A percentile compares a stretch with the other conserved stretches of the same genome.
These are phyloP conservation scores for Chaenogobius annularis DNA, from an alignment of 2,113 vertebrate genomes.

Conservation along the genomic window DNA sequence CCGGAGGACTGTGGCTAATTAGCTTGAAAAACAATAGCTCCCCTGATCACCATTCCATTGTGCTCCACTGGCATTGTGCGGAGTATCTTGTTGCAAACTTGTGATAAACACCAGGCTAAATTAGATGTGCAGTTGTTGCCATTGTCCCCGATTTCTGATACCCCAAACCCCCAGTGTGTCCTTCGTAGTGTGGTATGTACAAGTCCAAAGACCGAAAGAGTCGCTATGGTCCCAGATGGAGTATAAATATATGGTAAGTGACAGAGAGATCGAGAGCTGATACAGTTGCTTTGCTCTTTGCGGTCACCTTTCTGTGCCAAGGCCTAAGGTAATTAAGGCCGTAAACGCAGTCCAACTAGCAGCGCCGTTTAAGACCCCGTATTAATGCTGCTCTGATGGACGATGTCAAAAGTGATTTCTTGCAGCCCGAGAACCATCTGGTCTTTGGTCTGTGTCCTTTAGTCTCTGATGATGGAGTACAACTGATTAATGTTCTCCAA, in stretches of 20 bases:
- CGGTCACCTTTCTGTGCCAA: slow-evolving; percentile 63
- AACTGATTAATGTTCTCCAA: slow-evolving; percentile 78
- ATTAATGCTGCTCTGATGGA: slow-evolving; percentile 82
- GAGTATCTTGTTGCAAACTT: slow-evolving; percentile 78
- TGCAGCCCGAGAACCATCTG: slow-evolving; percentile 77
- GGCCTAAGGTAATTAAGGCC: slow-evolving; percentile 72
- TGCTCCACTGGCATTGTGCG: slow-evolving; percentile 72
- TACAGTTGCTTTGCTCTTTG: slow-evolving; percentile 63
- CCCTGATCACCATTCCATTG: slow-evolving; percentile 79
- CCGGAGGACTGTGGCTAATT: slow-evolving; percentile 73
- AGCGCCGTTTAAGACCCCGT: slow-evolving; percentile 69
- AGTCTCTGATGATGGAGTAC: slow-evolving; percentile 71
- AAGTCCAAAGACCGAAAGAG: slow-evolving; percentile 60
- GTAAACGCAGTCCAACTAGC: slow-evolving; percentile 55
- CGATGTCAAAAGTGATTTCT: slow-evolving; percentile 83
- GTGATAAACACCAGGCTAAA: slow-evolving; percentile 82
- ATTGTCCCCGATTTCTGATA: slow-evolving; percentile 81
- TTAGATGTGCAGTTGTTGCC: slow-evolving; percentile 83
- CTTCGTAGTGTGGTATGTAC: slow-evolving; percentile 51
- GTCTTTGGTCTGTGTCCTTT: slow-evolving; percentile 66
- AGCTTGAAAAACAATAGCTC: slow-evolving; percentile 85
- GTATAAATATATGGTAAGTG: slow-evolving; percentile 75
- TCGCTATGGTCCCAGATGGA: slow-evolving; percentile 65
- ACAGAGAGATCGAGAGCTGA: slow-evolving; percentile 56
- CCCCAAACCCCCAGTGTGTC: slow-evolving; percentile 58